A percentile compares a stretch with the other conserved stretches of the same genome.
Conservation (phyloP, 2,113 vertebrate species). For the Struthidea cinerea region DNA sequence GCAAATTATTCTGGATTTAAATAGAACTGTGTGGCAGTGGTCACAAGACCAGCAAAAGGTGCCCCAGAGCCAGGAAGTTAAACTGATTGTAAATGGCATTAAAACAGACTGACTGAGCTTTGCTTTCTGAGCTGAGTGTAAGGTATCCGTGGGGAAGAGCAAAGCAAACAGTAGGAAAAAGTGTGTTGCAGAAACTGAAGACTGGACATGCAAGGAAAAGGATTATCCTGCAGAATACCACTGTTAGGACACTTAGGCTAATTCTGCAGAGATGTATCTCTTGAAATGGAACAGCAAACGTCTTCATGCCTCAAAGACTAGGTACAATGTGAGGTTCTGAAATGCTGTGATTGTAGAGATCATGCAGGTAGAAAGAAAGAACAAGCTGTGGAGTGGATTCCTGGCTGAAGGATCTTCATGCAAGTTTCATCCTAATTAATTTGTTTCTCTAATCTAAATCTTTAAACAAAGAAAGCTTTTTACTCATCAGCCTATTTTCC, state of each 20-base stretch:
- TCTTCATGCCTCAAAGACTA: neutral
- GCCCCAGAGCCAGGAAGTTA: slow-evolving; percentile 1
- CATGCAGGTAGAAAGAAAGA: neutral
- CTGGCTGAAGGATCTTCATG: neutral
- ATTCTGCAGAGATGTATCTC: neutral
- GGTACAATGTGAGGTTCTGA: neutral
- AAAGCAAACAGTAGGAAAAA: neutral
- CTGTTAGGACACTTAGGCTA: neutral
- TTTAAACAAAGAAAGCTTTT: neutral
- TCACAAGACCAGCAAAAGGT: neutral
- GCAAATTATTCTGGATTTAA: slow-evolving; percentile 17
- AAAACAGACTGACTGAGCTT: neutral
- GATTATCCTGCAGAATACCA: neutral
- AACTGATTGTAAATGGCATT: neutral
- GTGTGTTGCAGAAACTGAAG: neutral
- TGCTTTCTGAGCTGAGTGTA: neutral
- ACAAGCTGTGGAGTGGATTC: neutral
- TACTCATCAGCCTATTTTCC: neutral
- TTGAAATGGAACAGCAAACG: neutral
- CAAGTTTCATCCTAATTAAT: neutral
- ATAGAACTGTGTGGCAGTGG: neutral
- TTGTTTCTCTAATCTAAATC: neutral
- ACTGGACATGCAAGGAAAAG: neutral
- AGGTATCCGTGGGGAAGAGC: neutral
- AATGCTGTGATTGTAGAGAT: neutral